phyloP scores from a whole-genome alignment of 2,113 vertebrate genomes.

The Ellobius talpinus region DNA sequence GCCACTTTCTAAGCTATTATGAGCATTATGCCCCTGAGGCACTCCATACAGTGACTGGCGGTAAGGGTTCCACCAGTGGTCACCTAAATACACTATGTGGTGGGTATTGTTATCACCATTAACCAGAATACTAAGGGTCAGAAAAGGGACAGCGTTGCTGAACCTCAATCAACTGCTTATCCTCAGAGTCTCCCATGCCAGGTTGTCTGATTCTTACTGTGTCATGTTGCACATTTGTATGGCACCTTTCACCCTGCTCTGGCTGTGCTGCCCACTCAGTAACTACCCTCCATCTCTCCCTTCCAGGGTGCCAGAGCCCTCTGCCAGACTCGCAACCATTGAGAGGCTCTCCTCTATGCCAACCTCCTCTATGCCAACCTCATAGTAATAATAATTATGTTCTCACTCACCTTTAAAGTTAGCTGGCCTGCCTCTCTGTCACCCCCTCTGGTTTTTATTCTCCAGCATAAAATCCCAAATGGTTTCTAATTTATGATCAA shows the following conservation, averaged over 20 bases:
- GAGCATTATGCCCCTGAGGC: neutral
- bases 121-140: neutral
- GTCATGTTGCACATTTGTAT: accelerated
- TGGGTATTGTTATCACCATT: neutral
- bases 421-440: neutral
- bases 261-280: neutral
- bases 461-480: neutral
- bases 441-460: neutral
- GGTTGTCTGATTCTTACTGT: neutral
- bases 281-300: neutral
- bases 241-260: neutral
- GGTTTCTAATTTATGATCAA: neutral
- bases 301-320: neutral
- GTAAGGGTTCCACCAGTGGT: neutral
- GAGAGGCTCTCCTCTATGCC: neutral
- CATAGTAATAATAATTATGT: neutral
- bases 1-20: neutral
- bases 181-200: neutral
- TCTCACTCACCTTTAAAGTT: neutral
- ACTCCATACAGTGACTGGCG: neutral
- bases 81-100: neutral
- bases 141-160: neutral
- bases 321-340: neutral
- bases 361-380: neutral
- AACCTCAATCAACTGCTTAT: neutral